Evolutionary conservation across 1,140 invertebrate genomes (phyloP).

Genomic region (Lordiphosa mommai): DNA sequence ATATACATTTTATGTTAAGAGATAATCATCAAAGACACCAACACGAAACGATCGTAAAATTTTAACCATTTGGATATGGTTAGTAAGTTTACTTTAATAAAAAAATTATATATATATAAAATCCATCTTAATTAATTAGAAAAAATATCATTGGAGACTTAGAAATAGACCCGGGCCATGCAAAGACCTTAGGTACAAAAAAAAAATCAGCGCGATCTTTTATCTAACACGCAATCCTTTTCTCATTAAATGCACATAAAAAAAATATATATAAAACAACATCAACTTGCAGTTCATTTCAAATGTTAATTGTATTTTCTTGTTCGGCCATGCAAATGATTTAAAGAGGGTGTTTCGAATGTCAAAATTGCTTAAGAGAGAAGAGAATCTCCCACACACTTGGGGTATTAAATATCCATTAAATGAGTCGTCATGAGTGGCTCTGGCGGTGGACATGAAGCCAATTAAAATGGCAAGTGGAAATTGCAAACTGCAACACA

Average conservation of each 20-base stretch:
- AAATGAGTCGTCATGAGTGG: slow-evolving; percentile 1
- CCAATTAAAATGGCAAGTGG: slow-evolving; percentile 58
- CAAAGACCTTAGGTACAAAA: slow-evolving; percentile 40
- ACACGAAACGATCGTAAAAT: slow-evolving; percentile 9
- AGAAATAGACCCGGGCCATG: slow-evolving; percentile 35
- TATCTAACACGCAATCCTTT: slow-evolving; percentile 38
- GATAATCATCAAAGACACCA: slow-evolving; percentile 55
- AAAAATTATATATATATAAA: slow-evolving; percentile 31
- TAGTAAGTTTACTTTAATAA: slow-evolving; percentile 25
- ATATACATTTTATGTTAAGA: slow-evolving; percentile 66
- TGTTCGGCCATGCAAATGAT: slow-evolving; percentile 39
- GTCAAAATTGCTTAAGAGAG: slow-evolving; percentile 26
- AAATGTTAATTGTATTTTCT: slow-evolving; percentile 48
- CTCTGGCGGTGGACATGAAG: slow-evolving; percentile 62
- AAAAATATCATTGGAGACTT: slow-evolving; percentile 46
- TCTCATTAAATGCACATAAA: slow-evolving; percentile 45
- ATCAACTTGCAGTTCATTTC: not conserved
- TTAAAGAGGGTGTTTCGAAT: slow-evolving; percentile 16
- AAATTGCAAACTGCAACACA: slow-evolving; percentile 29
- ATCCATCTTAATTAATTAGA: slow-evolving; percentile 59
- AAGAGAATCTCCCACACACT: slow-evolving; percentile 4
- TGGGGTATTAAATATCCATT: slow-evolving; percentile 14
- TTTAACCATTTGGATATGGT: slow-evolving; percentile 28
- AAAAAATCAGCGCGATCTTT: slow-evolving; percentile 17
- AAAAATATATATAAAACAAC: not conserved